These are phyloP conservation scores for Jacana jacana DNA, from an alignment of 2,113 vertebrate genomes.

Conservation along the genomic window DNA sequence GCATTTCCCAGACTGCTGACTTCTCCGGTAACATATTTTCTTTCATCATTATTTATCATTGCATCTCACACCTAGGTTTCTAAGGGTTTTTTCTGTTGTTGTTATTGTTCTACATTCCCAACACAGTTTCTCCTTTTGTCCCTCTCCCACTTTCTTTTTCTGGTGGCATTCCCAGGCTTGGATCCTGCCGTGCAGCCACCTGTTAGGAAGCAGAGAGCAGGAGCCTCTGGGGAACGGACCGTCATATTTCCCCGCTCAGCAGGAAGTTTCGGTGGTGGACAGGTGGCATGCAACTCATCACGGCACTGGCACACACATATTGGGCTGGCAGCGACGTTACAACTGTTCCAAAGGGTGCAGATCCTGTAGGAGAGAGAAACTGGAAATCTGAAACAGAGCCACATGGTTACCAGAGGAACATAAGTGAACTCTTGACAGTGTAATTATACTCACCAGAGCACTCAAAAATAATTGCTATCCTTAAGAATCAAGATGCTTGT, in stretches of 20 bases:
- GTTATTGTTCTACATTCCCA: background rate
- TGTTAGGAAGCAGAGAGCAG: background rate
- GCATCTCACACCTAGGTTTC: background rate
- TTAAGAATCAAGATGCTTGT: conserved; percentile 36
- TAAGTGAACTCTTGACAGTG: conserved; percentile 8
- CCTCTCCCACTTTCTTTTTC: background rate
- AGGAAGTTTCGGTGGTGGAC: background rate
- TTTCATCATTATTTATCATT: background rate
- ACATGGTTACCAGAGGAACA: background rate
- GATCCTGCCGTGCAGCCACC: background rate
- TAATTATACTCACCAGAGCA: conserved; percentile 6
- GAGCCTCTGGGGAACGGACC: background rate
- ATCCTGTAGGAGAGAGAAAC: background rate
- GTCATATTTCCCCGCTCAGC: background rate
- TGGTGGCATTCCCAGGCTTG: background rate
- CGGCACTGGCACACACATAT: rapidly evolving
- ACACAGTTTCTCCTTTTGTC: background rate
- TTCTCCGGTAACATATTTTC: background rate
- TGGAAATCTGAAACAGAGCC: background rate
- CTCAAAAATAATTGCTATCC: conserved; percentile 24
- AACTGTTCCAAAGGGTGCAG: rapidly evolving
- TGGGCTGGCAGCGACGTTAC: background rate
- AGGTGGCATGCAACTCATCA: background rate
- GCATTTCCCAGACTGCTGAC: background rate
- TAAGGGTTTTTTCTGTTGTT: too few relatives aligned